Conservation (phyloP, 2,113 vertebrate genomes). For the Jacana jacana region DNA sequence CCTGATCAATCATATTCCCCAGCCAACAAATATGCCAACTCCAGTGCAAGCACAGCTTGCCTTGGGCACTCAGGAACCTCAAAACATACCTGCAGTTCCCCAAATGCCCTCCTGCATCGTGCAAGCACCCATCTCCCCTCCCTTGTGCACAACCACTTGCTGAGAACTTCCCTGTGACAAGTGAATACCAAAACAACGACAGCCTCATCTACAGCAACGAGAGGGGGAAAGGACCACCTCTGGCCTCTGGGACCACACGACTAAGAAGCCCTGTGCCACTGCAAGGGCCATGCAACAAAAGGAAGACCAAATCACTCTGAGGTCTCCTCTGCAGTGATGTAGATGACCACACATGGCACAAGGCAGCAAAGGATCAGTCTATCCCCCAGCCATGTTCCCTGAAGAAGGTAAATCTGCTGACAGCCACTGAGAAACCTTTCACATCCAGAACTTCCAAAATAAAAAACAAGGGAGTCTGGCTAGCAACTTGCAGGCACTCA, state of each 20-base stretch:
- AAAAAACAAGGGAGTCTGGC: not conserved
- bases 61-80: not conserved
- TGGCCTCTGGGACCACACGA: not conserved
- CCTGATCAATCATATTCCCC: not conserved
- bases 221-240: not conserved
- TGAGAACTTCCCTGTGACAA: not conserved
- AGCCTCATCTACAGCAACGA: not conserved
- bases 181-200: rapidly evolving
- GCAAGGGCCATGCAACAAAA: rapidly evolving
- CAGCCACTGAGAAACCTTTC: not conserved
- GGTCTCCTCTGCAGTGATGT: not conserved
- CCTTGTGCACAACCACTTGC: not conserved
- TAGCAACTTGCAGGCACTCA: not conserved
- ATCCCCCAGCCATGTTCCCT: not conserved
- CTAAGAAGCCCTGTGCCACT: too few relatives aligned
- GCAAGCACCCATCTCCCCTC: not conserved
- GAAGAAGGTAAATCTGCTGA: not conserved
- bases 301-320: not conserved
- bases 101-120: rapidly evolving
- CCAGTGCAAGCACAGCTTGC: not conserved
- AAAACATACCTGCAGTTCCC: not conserved
- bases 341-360: not conserved
- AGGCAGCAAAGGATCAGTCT: not conserved
- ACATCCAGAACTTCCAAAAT: not conserved
- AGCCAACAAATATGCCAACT: not conserved